Evolutionary conservation across 2,888 invertebrate species (phyloP).

Genomic region (Diplazon laetatorius): DNA sequence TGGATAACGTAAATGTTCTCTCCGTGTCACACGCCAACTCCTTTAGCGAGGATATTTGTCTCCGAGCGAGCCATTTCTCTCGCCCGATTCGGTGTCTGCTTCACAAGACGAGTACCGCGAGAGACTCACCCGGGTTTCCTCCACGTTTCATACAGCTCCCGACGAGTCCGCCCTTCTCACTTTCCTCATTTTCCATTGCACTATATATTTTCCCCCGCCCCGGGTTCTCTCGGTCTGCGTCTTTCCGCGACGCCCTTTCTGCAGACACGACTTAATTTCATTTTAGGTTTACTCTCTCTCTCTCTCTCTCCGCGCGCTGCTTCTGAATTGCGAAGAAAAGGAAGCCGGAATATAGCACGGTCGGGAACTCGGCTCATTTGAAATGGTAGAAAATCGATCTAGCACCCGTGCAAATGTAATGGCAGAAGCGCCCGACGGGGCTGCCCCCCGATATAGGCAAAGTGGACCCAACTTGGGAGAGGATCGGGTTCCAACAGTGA

Average conservation of each 20-base stretch:
- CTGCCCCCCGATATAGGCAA: slow-evolving; percentile 49
- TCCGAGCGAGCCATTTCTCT: slow-evolving; percentile 58
- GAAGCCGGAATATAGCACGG: slow-evolving; percentile 20
- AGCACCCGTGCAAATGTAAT: slow-evolving; percentile 52
- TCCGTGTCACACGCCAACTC: slow-evolving; percentile 61
- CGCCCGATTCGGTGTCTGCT: slow-evolving; percentile 53
- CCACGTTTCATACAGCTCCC: slow-evolving; percentile 32
- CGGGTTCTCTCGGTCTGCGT: slow-evolving; percentile 4
- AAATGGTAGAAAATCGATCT: slow-evolving; percentile 56
- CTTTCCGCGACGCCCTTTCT: slow-evolving; percentile 39
- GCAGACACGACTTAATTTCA: slow-evolving; percentile 65
- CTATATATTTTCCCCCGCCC: too few species aligned
- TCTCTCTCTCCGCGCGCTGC: not conserved
- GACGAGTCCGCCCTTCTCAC: slow-evolving; percentile 29
- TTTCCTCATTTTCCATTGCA: slow-evolving; percentile 28
- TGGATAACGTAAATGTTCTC: slow-evolving; percentile 61
- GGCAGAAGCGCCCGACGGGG: slow-evolving; percentile 54
- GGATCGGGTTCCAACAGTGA: slow-evolving; percentile 11
- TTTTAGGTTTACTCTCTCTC: slow-evolving; percentile 52
- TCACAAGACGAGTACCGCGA: slow-evolving; percentile 28
- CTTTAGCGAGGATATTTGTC: slow-evolving; percentile 63
- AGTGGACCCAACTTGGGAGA: slow-evolving; percentile 47
- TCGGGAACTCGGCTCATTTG: slow-evolving; percentile 40
- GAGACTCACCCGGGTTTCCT: slow-evolving; percentile 3
- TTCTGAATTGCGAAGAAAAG: slow-evolving; percentile 47